phyloP scores from a whole-genome alignment of 2,888 invertebrate genomes.

The Heliconius erato region DNA sequence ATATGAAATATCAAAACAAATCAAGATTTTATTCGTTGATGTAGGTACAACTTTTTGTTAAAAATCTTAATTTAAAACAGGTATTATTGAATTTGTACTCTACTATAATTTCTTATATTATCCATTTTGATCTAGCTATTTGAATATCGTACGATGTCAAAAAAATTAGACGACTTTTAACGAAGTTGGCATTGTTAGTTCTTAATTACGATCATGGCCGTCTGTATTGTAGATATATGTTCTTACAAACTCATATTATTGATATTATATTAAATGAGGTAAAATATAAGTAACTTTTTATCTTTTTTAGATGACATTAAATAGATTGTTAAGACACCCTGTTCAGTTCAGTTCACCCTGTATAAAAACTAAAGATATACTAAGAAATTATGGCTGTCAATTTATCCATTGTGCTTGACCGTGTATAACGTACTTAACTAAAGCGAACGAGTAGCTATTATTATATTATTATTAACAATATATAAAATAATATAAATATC shows the following conservation, averaged over 20 bases:
- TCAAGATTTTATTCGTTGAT: background rate
- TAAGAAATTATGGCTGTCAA: too few species aligned
- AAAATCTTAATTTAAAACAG: background rate
- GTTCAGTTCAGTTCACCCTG: too few species aligned
- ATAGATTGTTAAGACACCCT: background rate
- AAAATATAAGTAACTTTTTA: background rate
- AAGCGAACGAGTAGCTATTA: background rate
- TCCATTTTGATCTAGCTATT: background rate
- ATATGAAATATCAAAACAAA: background rate
- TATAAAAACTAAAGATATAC: too few species aligned
- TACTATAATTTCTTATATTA: background rate
- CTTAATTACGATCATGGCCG: background rate
- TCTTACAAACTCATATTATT: background rate
- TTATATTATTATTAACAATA: background rate
- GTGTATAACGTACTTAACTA: background rate
- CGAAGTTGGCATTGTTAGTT: conserved; percentile 3
- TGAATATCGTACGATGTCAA: background rate
- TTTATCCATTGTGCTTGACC: background rate
- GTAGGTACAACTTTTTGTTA: background rate
- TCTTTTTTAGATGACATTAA: background rate
- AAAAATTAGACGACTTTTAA: conserved; percentile 9
- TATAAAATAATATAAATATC: conserved; percentile 27
- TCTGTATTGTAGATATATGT: background rate
- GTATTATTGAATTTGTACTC: background rate
- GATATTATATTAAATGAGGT: background rate